Base-by-base conservation (phyloP, 2,797 vertebrate genomes). In the Catamblyrhynchus diadema region DNA sequence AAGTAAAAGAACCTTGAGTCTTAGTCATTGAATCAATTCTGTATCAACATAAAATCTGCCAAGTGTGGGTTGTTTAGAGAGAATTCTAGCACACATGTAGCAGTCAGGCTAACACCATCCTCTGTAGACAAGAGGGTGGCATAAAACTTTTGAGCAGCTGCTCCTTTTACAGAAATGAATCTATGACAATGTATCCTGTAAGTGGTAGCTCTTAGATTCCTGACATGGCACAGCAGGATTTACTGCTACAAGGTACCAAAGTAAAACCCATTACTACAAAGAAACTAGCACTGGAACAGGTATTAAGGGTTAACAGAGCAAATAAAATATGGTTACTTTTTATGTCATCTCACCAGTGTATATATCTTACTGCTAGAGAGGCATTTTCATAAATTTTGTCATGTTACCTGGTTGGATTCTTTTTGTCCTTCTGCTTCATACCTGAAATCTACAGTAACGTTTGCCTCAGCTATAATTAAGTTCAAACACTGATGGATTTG, bases 41-140 rank as follows among this genome's bases (percentile, higher is more conserved):
- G 23, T 74, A 81, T 44, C 87, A 94, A 93, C 70, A 96, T n/a
- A 86, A 88, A 90, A 95, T 80, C 86, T 91, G 83, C 45, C 48
- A 93, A 94, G 78, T 32, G 92, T 95, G 81, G 92, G 96, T 62
- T 96, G 88, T 45, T 96, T 50, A 94, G 61, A 95, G 66, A 81
- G 95, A 96, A 93, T 95, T 86, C 75, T 87, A 86, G 86, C 79
- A 81, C 41, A 79, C 50, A 79, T 79, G 88, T 79, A 94, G 82
- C 83, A 95, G 74, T n/a, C 87, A 96, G 85, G 39, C 72, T 91
- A 82, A 92, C 78, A 91, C 78, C 72, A 93, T 72, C 73, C 74
- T 96, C 79, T 90, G 88, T 32, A 89, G 77, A 85, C 54, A 86
- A 86, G 65, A 88, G 62, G 20, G 75, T 81, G 47, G 64, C 69